A percentile compares a stretch with the other conserved stretches of the same genome.
Evolutionary conservation across 2,888 invertebrate genomes (phyloP).

Genomic region (Hydrotaea diabolus): DNA sequence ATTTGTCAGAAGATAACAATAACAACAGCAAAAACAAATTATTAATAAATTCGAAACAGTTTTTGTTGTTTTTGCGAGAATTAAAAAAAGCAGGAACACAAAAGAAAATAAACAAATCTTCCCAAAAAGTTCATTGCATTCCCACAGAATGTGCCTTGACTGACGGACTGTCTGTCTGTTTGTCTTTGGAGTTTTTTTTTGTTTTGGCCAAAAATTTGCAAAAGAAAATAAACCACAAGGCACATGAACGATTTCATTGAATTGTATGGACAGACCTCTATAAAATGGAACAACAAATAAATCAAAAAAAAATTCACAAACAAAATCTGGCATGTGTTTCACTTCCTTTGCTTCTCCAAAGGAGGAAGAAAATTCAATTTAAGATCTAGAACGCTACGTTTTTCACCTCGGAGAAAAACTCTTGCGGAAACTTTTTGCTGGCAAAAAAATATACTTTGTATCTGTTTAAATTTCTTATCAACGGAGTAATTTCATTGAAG

Average conservation of each 20-base stretch:
- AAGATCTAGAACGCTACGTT: too few relatives aligned
- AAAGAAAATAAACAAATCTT: too few relatives aligned
- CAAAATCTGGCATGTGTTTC: too few relatives aligned
- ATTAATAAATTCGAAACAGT: constrained; percentile 39
- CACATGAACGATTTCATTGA: not conserved
- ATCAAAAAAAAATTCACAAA: too few relatives aligned
- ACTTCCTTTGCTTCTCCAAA: too few relatives aligned
- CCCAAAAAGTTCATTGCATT: constrained; percentile 9
- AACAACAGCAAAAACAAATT: not conserved
- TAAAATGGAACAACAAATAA: not conserved
- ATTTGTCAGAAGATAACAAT: not conserved
- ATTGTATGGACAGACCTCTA: not conserved
- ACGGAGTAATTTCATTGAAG: too few relatives aligned
- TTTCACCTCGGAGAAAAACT: too few relatives aligned
- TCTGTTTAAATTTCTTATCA: too few relatives aligned
- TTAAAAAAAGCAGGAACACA: not conserved
- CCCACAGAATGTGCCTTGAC: not conserved
- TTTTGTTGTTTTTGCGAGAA: constrained; percentile 10
- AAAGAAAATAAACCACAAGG: constrained; percentile 1
- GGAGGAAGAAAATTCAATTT: too few relatives aligned
- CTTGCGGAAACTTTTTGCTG: too few relatives aligned
- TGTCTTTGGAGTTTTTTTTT: too few relatives aligned
- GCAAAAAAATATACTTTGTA: too few relatives aligned
- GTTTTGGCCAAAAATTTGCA: not conserved
- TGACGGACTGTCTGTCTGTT: constrained; percentile 5